Evolutionary conservation across 2,888 invertebrate genomes (phyloP).

Genomic region (Villa cingulata): DNA sequence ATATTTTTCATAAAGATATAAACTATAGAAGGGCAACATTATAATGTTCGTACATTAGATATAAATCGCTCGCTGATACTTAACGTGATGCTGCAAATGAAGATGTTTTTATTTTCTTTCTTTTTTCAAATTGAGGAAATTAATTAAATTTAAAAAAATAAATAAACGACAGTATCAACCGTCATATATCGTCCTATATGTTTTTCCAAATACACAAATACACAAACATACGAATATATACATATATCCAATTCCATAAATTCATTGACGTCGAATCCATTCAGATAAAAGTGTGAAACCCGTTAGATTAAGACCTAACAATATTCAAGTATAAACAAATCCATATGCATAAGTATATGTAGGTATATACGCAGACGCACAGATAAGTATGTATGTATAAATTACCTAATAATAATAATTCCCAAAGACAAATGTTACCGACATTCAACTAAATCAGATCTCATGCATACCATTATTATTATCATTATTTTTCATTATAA

Average conservation of each 20-base stretch:
- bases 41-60: too few relatives aligned
- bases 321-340: too few relatives aligned
- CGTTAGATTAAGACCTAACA: not conserved
- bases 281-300: slow-evolving; percentile 5
- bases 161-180: too few relatives aligned
- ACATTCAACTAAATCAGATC: slow-evolving; percentile 3
- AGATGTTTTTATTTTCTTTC: not conserved
- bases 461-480: not conserved
- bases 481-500: too few relatives aligned
- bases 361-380: too few relatives aligned
- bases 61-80: not conserved
- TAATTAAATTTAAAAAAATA: not conserved
- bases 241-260: not conserved
- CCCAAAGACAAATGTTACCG: slow-evolving; percentile 3
- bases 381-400: too few relatives aligned
- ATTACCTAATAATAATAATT: not conserved
- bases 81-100: not conserved
- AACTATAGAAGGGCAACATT: too few relatives aligned
- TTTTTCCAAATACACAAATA: too few relatives aligned
- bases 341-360: too few relatives aligned
- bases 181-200: too few relatives aligned
- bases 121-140: not conserved
- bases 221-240: too few relatives aligned
- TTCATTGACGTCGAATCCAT: slow-evolving; percentile 3
- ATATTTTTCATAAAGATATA: too few relatives aligned